Conservation (phyloP, 2,888 invertebrate genomes). For the Melangyna quadrimaculata region DNA sequence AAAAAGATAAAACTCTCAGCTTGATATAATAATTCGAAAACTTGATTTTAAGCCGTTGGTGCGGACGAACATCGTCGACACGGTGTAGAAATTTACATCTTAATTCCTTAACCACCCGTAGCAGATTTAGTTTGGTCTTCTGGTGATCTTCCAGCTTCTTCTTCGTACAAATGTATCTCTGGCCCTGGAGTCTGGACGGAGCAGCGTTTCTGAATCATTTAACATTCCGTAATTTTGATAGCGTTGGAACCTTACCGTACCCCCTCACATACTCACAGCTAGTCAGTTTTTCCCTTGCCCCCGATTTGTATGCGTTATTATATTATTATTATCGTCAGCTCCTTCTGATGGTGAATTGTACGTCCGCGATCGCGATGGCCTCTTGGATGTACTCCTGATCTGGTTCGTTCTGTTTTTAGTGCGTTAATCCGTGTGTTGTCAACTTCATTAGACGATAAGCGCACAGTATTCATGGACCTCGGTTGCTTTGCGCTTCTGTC, state of each 20-base stretch:
- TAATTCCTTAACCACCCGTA: constrained; percentile 72
- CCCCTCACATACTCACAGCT: background rate
- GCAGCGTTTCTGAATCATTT: constrained; percentile 62
- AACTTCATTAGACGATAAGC: constrained; percentile 82
- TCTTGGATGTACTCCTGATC: constrained; percentile 66
- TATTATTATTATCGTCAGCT: constrained; percentile 59
- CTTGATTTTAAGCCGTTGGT: constrained; percentile 72
- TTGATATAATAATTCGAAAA: constrained; percentile 71
- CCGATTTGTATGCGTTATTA: constrained; percentile 56
- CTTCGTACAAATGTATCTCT: background rate
- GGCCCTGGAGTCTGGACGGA: background rate
- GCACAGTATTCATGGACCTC: constrained; percentile 74
- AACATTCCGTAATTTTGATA: constrained; percentile 70
- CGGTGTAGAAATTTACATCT: constrained; percentile 72
- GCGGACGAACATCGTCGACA: constrained; percentile 72
- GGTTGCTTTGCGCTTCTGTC: constrained; percentile 63
- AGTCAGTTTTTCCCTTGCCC: background rate
- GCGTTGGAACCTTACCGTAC: constrained; percentile 31
- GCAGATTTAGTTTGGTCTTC: constrained; percentile 59
- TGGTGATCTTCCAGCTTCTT: constrained; percentile 13
- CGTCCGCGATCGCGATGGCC: constrained; percentile 28
- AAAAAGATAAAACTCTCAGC: constrained; percentile 73
- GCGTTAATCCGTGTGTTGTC: constrained; percentile 81
- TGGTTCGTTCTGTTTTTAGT: constrained; percentile 76
- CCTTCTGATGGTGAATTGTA: constrained; percentile 47